Conservation (phyloP, 2,797 vertebrate genomes). For the Typhlichthys subterraneus region DNA sequence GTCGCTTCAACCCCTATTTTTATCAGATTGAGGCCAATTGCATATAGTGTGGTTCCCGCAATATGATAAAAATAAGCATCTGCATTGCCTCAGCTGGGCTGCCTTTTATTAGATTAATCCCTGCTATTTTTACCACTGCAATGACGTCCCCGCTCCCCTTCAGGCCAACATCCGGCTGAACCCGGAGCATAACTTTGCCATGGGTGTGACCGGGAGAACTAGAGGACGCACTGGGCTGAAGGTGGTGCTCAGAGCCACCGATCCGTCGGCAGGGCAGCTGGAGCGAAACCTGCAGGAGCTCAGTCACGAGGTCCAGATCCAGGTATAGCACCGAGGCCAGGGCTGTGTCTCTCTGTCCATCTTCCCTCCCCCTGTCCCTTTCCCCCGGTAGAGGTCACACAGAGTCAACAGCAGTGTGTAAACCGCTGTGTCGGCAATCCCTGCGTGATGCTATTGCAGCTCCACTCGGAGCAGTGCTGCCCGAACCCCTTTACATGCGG, state of each 20-base stretch:
- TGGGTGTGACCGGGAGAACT: slow-evolving; percentile 75
- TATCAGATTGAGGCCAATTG: slow-evolving; percentile 39
- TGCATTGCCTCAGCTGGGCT: slow-evolving; percentile 24
- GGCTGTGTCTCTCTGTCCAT: background rate
- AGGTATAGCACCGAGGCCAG: slow-evolving; percentile 62
- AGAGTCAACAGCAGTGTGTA: too few species aligned
- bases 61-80: slow-evolving; percentile 31
- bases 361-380: background rate
- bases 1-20: slow-evolving; percentile 19
- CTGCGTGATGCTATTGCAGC: too few species aligned
- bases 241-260: slow-evolving; percentile 71
- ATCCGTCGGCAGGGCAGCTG: slow-evolving; percentile 66
- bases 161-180: slow-evolving; percentile 87
- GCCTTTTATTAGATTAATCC: slow-evolving; percentile 56
- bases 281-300: slow-evolving; percentile 65
- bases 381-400: background rate
- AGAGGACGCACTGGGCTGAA: slow-evolving; percentile 80
- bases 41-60: slow-evolving; percentile 32
- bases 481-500: too few species aligned
- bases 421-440: too few species aligned
- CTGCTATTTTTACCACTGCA: slow-evolving; percentile 45
- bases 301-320: slow-evolving; percentile 81
- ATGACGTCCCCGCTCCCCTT: slow-evolving; percentile 39
- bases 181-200: slow-evolving; percentile 85
- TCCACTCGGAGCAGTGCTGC: too few species aligned